Evolutionary conservation across 2,888 invertebrate species (phyloP).

Genomic region (Therioaphis trifolii): DNA sequence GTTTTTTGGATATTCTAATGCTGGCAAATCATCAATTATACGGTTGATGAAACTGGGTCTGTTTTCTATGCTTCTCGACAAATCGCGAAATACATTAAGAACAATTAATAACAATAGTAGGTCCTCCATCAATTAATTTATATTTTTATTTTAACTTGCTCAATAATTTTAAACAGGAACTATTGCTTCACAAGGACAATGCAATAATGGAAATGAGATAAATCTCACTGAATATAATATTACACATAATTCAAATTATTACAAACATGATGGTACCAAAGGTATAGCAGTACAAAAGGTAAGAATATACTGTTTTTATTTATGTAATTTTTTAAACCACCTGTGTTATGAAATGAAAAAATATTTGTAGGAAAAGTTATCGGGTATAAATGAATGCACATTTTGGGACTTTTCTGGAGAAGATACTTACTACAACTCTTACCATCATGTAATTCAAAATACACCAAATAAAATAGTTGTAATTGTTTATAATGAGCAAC

Average conservation of each 20-base stretch:
- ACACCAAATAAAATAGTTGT: constrained; percentile 69
- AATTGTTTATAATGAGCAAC: constrained; percentile 77
- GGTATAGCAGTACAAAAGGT: constrained; percentile 57
- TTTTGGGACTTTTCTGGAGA: constrained; percentile 84
- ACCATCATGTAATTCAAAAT: constrained; percentile 79
- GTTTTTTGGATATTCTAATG: constrained; percentile 78
- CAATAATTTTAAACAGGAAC: constrained; percentile 29
- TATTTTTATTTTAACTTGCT: background rate
- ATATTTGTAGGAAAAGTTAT: constrained; percentile 70
- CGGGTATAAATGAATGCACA: constrained; percentile 75
- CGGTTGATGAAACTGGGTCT: constrained; percentile 53
- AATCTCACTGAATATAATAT: constrained; percentile 53
- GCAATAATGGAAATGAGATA: constrained; percentile 56
- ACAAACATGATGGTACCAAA: constrained; percentile 42
- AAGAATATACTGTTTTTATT: background rate
- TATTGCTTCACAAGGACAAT: constrained; percentile 30
- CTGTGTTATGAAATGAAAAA: background rate
- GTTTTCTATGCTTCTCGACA: constrained; percentile 55
- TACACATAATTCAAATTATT: constrained; percentile 42
- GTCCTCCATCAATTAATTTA: background rate
- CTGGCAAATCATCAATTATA: constrained; percentile 75
- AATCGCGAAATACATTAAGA: constrained; percentile 55
- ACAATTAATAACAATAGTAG: constrained; percentile 57
- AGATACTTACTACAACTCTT: constrained; percentile 77
- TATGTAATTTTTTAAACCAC: background rate